Evolutionary conservation across 2,113 vertebrate genomes (phyloP).

Genomic region (Equus quagga): DNA sequence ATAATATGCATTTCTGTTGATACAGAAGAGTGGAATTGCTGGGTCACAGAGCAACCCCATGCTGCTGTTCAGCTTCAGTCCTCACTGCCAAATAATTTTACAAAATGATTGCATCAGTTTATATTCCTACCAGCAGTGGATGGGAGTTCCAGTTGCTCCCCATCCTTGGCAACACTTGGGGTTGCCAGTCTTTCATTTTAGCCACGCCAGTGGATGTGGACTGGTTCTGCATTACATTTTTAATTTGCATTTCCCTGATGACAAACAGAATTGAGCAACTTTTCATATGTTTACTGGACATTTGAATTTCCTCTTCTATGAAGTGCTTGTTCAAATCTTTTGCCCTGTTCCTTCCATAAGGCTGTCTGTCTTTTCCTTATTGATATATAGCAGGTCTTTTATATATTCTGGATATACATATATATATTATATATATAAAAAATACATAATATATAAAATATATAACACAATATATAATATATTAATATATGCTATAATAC

Average conservation of each 20-base stretch:
- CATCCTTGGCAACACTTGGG: not conserved
- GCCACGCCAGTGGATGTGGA: not conserved
- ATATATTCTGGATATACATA: not conserved
- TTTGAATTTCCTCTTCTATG: slow-evolving; percentile 1
- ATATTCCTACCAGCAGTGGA: not conserved
- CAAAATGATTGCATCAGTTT: not conserved
- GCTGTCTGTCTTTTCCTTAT: not conserved
- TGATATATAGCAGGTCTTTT: not conserved
- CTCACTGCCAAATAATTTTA: not conserved
- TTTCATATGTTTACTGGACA: not conserved
- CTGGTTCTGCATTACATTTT: not conserved
- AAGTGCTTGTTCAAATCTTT: not conserved
- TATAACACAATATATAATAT: too few species aligned
- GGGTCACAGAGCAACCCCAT: not conserved
- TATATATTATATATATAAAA: not conserved
- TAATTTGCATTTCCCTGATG: not conserved
- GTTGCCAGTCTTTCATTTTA: not conserved
- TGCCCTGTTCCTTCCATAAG: too few species aligned
- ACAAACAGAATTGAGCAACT: not conserved
- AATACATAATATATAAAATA: too few species aligned
- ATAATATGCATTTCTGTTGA: not conserved
- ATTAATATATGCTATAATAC: too few species aligned
- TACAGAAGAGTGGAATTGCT: not conserved
- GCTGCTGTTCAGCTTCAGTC: not conserved
- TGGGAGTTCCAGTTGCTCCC: not conserved